Evolutionary conservation across 92 coral and sea anemone genomes (phyloP).

Genomic region (Pocillopora grandis): DNA sequence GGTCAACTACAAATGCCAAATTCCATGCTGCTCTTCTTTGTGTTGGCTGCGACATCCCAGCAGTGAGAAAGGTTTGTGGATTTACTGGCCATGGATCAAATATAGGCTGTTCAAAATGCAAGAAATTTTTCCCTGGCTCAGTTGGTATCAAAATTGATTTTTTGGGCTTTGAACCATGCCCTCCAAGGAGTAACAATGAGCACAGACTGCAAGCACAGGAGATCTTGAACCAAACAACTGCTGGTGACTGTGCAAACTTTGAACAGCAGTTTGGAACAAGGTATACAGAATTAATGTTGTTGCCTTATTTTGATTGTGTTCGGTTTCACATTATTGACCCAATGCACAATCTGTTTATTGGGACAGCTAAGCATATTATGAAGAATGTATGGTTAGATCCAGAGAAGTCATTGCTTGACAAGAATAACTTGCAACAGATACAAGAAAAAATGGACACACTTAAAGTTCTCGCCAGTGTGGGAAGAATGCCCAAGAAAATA

Average conservation of each 20-base stretch:
- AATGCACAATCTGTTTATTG: conserved; percentile 74
- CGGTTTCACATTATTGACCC: conserved; percentile 72
- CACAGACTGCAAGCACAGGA: conserved; percentile 58
- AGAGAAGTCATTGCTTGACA: conserved; percentile 32
- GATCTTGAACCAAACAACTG: conserved; percentile 51
- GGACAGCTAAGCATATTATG: conserved; percentile 77
- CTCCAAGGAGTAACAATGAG: conserved; percentile 47
- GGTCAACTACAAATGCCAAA: no score
- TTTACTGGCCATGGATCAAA: conserved; percentile 36
- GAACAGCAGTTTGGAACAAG: conserved; percentile 52
- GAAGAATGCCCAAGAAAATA: conserved; percentile 72
- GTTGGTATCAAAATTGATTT: conserved; percentile 22
- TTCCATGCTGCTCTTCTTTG: no score
- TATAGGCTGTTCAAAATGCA: conserved; percentile 75
- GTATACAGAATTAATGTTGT: conserved; percentile 35
- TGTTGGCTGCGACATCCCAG: no score
- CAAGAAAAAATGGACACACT: conserved; percentile 61
- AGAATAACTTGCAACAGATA: conserved; percentile 39
- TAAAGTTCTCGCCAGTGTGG: conserved; percentile 64
- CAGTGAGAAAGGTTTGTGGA: conserved; percentile 14
- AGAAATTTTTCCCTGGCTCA: conserved; percentile 53
- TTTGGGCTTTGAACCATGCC: conserved; percentile 48
- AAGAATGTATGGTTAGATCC: conserved; percentile 67
- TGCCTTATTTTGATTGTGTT: conserved; percentile 73
- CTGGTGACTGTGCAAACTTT: conserved; percentile 23